Evolutionary conservation across 1,140 invertebrate genomes (phyloP).

Genomic region (Aphaenogaster rudis): DNA sequence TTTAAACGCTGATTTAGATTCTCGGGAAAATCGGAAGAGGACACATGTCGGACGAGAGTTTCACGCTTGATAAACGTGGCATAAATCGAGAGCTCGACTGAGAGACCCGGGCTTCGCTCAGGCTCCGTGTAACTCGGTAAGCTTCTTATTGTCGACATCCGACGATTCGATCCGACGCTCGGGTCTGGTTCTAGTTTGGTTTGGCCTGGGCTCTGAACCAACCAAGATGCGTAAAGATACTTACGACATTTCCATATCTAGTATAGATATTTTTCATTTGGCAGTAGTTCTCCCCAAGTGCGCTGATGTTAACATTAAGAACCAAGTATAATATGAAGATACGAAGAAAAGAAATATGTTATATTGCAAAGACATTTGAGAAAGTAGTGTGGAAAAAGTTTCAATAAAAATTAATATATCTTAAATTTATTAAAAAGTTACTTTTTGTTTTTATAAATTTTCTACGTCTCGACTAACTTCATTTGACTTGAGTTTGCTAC

Average conservation of each 20-base stretch:
- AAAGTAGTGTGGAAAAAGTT: background rate
- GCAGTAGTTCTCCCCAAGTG: background rate
- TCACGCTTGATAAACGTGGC: constrained; percentile 48
- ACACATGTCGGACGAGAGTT: constrained; percentile 24
- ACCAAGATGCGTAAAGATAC: background rate
- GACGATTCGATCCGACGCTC: constrained; percentile 11
- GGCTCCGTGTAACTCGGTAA: constrained; percentile 57
- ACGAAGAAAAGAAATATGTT: background rate
- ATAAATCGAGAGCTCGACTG: constrained; percentile 59
- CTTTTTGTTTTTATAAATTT: background rate
- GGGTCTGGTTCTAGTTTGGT: constrained; percentile 22
- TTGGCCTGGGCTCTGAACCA: background rate
- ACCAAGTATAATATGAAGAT: background rate
- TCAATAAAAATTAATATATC: background rate
- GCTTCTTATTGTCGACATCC: constrained; percentile 66
- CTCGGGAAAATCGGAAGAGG: constrained; percentile 46
- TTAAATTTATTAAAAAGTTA: constrained; percentile 10
- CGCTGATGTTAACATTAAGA: background rate
- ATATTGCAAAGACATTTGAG: background rate
- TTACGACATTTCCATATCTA: background rate
- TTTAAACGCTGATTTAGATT: constrained; percentile 43
- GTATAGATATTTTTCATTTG: background rate
- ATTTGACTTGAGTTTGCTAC: background rate
- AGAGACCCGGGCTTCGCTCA: constrained; percentile 14
- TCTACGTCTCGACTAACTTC: background rate